Evolutionary conservation across 1,140 invertebrate genomes (phyloP).

Genomic region (Dinothrombium tinctorium): DNA sequence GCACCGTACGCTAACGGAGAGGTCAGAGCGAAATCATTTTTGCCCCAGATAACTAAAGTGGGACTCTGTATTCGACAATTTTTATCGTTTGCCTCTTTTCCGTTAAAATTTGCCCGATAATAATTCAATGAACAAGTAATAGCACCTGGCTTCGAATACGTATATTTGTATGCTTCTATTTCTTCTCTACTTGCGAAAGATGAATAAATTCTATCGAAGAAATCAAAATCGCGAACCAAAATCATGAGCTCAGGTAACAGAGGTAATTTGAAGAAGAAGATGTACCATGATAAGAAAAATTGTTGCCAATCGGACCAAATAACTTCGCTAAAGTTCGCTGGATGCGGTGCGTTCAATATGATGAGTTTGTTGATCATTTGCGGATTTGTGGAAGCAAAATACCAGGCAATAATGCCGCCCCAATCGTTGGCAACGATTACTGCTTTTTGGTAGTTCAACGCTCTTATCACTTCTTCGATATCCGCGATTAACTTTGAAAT

Average conservation of each 20-base stretch:
- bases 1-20: slow-evolving; percentile 35
- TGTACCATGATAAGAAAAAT: slow-evolving; percentile 32
- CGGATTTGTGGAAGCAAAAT: slow-evolving; percentile 35
- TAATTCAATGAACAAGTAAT: slow-evolving; percentile 56
- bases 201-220: slow-evolving; percentile 32
- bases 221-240: slow-evolving; percentile 33
- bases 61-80: slow-evolving; percentile 25
- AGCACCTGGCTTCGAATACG: slow-evolving; percentile 39
- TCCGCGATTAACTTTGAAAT: slow-evolving; percentile 37
- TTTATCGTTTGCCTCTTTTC: slow-evolving; percentile 14
- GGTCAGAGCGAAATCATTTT: slow-evolving; percentile 35
- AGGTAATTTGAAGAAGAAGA: slow-evolving; percentile 38
- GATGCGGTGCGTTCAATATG: slow-evolving; percentile 46
- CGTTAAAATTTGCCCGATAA: slow-evolving; percentile 31
- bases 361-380: slow-evolving; percentile 44
- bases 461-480: slow-evolving; percentile 22
- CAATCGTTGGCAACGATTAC: slow-evolving; percentile 22
- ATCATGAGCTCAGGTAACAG: slow-evolving; percentile 39
- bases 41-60: slow-evolving; percentile 35
- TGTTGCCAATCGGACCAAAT: slow-evolving; percentile 27
- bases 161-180: slow-evolving; percentile 49
- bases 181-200: slow-evolving; percentile 30
- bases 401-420: slow-evolving; percentile 21
- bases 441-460: slow-evolving; percentile 2
- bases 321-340: slow-evolving; percentile 34